Evolutionary conservation across 1,140 invertebrate genomes (phyloP).

Genomic region (Eciton burchellii): DNA sequence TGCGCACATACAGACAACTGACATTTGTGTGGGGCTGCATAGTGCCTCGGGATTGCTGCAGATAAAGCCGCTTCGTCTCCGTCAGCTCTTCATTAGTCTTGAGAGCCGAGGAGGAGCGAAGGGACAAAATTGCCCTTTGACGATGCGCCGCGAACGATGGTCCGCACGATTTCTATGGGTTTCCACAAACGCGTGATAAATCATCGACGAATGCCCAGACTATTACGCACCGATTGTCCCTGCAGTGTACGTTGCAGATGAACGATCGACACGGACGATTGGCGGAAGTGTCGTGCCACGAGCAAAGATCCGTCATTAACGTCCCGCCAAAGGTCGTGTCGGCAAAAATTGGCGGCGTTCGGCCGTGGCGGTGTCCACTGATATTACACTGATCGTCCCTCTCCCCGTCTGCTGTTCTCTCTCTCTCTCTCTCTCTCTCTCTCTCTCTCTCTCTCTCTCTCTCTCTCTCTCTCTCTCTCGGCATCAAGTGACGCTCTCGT

Average conservation of each 20-base stretch:
- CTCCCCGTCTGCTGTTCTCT: slow-evolving; percentile 19
- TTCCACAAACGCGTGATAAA: slow-evolving; percentile 19
- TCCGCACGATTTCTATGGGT: not conserved
- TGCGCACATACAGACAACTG: slow-evolving; percentile 38
- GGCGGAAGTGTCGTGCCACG: not conserved
- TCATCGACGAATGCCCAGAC: not conserved
- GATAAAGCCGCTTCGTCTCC: slow-evolving; percentile 76
- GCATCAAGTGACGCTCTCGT: slow-evolving; percentile 75
- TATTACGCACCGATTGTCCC: slow-evolving; percentile 1
- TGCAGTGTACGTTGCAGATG: not conserved
- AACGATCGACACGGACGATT: not conserved
- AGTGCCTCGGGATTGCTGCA: slow-evolving; percentile 49
- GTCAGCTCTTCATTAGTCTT: slow-evolving; percentile 38
- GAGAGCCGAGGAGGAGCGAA: not conserved
- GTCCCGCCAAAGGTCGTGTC: slow-evolving; percentile 80
- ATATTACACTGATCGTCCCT: slow-evolving; percentile 70
- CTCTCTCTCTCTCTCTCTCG: slow-evolving; percentile 41
- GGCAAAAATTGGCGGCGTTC: slow-evolving; percentile 81
- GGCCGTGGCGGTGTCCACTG: slow-evolving; percentile 51
- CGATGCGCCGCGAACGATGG: not conserved
- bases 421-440: slow-evolving; percentile 8
- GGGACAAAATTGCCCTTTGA: not conserved
- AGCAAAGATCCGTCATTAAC: slow-evolving; percentile 64
- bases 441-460: not conserved
- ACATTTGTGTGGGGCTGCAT: slow-evolving; percentile 39